These are phyloP conservation scores for Drosophila eohydei DNA, from an alignment of 2,888 invertebrate species.

Conservation along the genomic window DNA sequence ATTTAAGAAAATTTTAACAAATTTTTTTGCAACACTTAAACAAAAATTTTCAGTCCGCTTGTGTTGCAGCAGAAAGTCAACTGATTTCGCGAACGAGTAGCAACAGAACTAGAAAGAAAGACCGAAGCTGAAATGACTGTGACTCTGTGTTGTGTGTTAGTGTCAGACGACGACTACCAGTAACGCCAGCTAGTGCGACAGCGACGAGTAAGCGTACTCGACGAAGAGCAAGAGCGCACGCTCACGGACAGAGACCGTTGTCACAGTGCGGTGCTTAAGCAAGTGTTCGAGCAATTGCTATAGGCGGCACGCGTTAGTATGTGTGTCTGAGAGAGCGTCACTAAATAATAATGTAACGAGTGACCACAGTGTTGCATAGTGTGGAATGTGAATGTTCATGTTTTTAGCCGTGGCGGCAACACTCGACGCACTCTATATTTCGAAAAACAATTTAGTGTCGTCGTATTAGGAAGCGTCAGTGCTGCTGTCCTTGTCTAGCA, in stretches of 20 bases:
- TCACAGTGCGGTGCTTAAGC: slow-evolving; percentile 46
- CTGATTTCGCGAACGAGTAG: slow-evolving; percentile 84
- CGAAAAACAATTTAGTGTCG: slow-evolving; percentile 36
- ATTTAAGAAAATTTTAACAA: slow-evolving; percentile 76
- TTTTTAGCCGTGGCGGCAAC: slow-evolving; percentile 44
- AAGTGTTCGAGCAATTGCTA: slow-evolving; percentile 65
- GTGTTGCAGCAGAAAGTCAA: slow-evolving; percentile 82
- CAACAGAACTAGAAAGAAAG: slow-evolving; percentile 83
- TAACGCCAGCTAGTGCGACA: slow-evolving; percentile 37
- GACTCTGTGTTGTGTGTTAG: slow-evolving; percentile 63
- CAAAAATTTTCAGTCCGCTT: slow-evolving; percentile 82
- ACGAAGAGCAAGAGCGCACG: slow-evolving; percentile 39
- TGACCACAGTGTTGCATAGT: slow-evolving; percentile 43
- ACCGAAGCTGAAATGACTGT: slow-evolving; percentile 76
- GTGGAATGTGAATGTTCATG: slow-evolving; percentile 25
- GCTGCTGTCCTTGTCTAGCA: slow-evolving; percentile 48
- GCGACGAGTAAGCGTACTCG: slow-evolving; percentile 50
- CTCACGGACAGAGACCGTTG: slow-evolving; percentile 20
- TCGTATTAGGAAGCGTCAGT: slow-evolving; percentile 35
- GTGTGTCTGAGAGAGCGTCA: slow-evolving; percentile 28
- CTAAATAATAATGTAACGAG: slow-evolving; percentile 66
- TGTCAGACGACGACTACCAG: slow-evolving; percentile 49
- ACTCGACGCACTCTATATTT: slow-evolving; percentile 22
- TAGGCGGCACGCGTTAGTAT: slow-evolving; percentile 35
- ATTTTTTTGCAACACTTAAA: slow-evolving; percentile 82